These are phyloP conservation scores for Polylopha cassiicola DNA, from an alignment of 2,888 invertebrate species.

Conservation along the genomic window DNA sequence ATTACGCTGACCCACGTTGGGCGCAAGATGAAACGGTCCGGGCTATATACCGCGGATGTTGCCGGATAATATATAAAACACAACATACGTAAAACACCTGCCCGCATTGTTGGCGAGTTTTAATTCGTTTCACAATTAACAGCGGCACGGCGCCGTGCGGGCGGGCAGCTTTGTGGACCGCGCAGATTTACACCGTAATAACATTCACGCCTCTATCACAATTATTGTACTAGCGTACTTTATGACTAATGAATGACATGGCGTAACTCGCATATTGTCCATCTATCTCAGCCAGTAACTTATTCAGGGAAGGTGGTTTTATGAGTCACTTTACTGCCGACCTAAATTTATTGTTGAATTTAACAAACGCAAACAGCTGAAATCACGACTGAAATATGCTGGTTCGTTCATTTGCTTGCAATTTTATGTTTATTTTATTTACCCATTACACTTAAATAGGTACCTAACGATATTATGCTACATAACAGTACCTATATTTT, in stretches of 20 bases:
- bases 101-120: slow-evolving; percentile 46
- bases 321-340: slow-evolving; percentile 1
- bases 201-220: slow-evolving; percentile 19
- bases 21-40: slow-evolving; percentile 70
- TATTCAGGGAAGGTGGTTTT: slow-evolving; percentile 3
- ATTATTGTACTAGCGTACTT: slow-evolving; percentile 14
- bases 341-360: not conserved
- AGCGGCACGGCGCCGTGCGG: slow-evolving; percentile 8
- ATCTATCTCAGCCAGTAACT: not conserved
- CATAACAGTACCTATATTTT: too few relatives aligned
- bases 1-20: slow-evolving; percentile 71
- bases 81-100: slow-evolving; percentile 65
- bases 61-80: slow-evolving; percentile 62
- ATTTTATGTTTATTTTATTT: too few relatives aligned
- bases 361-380: not conserved
- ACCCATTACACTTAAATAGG: too few relatives aligned
- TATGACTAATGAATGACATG: slow-evolving; percentile 16
- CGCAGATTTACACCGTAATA: slow-evolving; percentile 21
- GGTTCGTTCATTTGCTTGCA: too few relatives aligned
- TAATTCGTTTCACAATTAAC: slow-evolving; percentile 27
- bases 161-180: slow-evolving; percentile 9
- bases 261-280: not conserved
- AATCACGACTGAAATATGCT: too few relatives aligned
- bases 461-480: too few relatives aligned
- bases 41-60: slow-evolving; percentile 64